Base-by-base conservation (phyloP, 2,113 vertebrate genomes). In the Eclectus roratus region DNA sequence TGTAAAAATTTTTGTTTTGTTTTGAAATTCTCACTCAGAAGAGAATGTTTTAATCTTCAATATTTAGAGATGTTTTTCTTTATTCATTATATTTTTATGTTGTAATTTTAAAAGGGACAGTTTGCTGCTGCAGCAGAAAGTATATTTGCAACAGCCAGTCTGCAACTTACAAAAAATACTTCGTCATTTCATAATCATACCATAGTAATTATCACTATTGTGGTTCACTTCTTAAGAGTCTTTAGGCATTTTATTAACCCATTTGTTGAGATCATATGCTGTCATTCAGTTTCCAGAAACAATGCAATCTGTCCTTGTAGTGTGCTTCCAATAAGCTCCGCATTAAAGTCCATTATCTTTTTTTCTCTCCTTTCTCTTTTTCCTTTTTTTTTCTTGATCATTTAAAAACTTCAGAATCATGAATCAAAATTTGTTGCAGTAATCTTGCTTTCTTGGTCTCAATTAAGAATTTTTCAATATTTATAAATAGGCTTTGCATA, bases 1-100 rank as follows among this genome's bases (percentile, higher is more conserved):
- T 41, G n/a, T 35, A 29, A 65, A 63, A 44, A 33, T 11, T 1
- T 2, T 15, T 12, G 0, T 2, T 41, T 52, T 86, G 3, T 6
- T 44, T 83, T 5, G 4, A 85, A 68, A 17, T 5, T 49, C 43
- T 55, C 12, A 19, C 11, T 80, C 7, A 6, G 47, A 58, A 53
- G 1, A 44, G 14, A 76, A n/a, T 58, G 24, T 28, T 95, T 79
- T 33, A 66, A 43, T 85, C 28, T 49, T 58, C 21, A 69, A 5
- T 23, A 17, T 56, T 73, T 20, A 44, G 6, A 72, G 9, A 27
- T 1, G 2, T 39, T 35, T 76, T 58, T 8, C 20, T 72, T 43
- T 50, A 53, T 3, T 69, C 11, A 41, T 63, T 46, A 3, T n/a
- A 35, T 49, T 52, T 69, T 89, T 29, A 7, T 24, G 20, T 9